Evolutionary conservation across 2,888 invertebrate species (phyloP).

Genomic region (Globia sparganii): DNA sequence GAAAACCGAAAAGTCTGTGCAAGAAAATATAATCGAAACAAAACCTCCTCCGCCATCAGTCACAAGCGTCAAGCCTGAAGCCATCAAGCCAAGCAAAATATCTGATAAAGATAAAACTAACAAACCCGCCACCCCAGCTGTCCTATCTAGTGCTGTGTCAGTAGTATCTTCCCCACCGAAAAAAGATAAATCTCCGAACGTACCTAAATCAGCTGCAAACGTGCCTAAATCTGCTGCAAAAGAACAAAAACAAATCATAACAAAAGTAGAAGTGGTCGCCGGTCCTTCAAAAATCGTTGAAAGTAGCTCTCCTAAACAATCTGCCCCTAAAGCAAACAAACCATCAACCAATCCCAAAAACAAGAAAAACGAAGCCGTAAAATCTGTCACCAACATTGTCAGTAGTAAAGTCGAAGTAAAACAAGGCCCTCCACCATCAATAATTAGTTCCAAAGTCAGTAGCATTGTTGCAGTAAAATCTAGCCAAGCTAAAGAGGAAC

Average conservation of each 20-base stretch:
- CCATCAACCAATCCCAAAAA: conserved; percentile 75
- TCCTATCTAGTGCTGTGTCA: conserved; percentile 83
- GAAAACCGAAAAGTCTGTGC: conserved; percentile 83
- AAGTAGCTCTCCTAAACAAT: conserved; percentile 77
- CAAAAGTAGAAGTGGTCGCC: conserved; percentile 90
- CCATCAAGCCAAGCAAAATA: conserved; percentile 87
- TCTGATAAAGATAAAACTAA: conserved; percentile 83
- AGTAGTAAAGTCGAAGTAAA: conserved; percentile 89
- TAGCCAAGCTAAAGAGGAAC: conserved; percentile 86
- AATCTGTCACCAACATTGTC: conserved; percentile 83
- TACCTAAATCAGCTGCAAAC: conserved; percentile 86
- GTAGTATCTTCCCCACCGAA: conserved; percentile 84
- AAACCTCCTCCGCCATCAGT: conserved; percentile 85
- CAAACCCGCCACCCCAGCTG: conserved; percentile 80
- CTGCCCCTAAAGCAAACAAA: conserved; percentile 78
- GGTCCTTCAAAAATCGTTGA: conserved; percentile 88
- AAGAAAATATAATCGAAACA: conserved; percentile 88
- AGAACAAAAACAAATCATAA: conserved; percentile 87
- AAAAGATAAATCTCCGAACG: conserved; percentile 83
- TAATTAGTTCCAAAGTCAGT: conserved; percentile 86
- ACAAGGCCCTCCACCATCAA: conserved; percentile 80
- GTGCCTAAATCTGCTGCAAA: conserved; percentile 86
- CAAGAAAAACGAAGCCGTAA: conserved; percentile 79
- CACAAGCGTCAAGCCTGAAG: conserved; percentile 83
- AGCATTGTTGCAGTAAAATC: conserved; percentile 90